A percentile compares a stretch with the other conserved stretches of the same genome.
Evolutionary conservation across 2,888 invertebrate genomes (phyloP).

Genomic region (Blastobasis lacticolella): DNA sequence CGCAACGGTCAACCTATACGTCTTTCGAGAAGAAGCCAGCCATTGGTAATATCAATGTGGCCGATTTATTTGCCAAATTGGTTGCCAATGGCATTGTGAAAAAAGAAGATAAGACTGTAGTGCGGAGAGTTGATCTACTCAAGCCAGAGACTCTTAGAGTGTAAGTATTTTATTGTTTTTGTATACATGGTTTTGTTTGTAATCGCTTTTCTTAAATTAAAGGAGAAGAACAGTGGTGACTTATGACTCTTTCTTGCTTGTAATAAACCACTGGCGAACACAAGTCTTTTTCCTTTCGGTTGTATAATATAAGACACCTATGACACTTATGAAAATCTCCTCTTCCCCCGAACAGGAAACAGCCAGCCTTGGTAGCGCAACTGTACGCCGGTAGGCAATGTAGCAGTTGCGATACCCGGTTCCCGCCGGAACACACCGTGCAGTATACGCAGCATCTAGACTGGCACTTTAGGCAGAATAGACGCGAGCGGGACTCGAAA

Average conservation of each 20-base stretch:
- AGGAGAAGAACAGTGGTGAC: no score
- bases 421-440: constrained; percentile 83
- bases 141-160: constrained; percentile 83
- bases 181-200: no score
- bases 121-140: constrained; percentile 79
- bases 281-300: no score
- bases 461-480: constrained; percentile 98
- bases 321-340: neutral
- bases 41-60: no score
- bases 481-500: constrained; percentile 86
- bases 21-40: no score
- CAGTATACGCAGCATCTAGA: constrained; percentile 96
- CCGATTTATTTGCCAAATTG: no score
- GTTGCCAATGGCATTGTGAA: no score
- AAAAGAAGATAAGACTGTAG: constrained; percentile 26
- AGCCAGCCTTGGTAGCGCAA: constrained; percentile 79
- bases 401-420: constrained; percentile 95
- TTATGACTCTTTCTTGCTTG: no score
- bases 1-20: no score
- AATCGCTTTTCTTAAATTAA: no score
- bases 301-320: no score
- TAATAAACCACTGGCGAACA: no score
- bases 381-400: constrained; percentile 96
- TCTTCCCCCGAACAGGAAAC: constrained; percentile 59
- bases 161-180: constrained; percentile 54